These are phyloP conservation scores for Chloroclystis v-ata DNA, from an alignment of 2,888 invertebrate genomes.

Conservation along the genomic window DNA sequence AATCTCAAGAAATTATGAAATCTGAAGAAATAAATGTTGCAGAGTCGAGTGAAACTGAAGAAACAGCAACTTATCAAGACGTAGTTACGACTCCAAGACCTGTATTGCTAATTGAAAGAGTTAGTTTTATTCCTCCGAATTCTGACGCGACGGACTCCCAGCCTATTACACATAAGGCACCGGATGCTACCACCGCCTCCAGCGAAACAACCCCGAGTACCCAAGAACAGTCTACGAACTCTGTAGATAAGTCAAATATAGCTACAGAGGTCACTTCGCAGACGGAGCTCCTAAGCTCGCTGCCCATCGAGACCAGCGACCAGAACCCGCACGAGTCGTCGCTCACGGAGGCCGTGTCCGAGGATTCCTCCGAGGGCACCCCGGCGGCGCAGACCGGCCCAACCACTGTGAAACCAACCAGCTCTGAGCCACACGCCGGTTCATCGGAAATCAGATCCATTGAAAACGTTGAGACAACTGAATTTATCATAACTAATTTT, in stretches of 20 bases:
- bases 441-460: constrained; percentile 37
- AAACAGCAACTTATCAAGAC: constrained; percentile 2
- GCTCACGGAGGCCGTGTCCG: constrained; percentile 45
- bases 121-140: constrained; percentile 21
- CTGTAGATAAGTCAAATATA: constrained; percentile 47
- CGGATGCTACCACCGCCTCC: constrained; percentile 23
- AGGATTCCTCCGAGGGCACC: constrained; percentile 43
- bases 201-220: constrained; percentile 30
- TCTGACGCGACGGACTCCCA: constrained; percentile 24
- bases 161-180: constrained; percentile 28
- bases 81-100: constrained; percentile 24
- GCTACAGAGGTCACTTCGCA: constrained; percentile 62
- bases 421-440: constrained; percentile 47
- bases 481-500: constrained; percentile 54
- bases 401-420: constrained; percentile 40
- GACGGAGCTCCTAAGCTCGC: constrained; percentile 64
- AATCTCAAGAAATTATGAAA: constrained; percentile 25
- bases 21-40: constrained; percentile 10
- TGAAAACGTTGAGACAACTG: constrained; percentile 63
- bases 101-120: constrained; percentile 24
- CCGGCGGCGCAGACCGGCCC: constrained; percentile 34
- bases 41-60: background rate
- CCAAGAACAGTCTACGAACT: constrained; percentile 46
- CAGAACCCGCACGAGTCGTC: constrained; percentile 61
- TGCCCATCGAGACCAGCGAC: constrained; percentile 68